A percentile compares a stretch with the other conserved stretches of the same genome.
Conservation (phyloP, 2,888 invertebrate species). For the Gibbula magus region DNA sequence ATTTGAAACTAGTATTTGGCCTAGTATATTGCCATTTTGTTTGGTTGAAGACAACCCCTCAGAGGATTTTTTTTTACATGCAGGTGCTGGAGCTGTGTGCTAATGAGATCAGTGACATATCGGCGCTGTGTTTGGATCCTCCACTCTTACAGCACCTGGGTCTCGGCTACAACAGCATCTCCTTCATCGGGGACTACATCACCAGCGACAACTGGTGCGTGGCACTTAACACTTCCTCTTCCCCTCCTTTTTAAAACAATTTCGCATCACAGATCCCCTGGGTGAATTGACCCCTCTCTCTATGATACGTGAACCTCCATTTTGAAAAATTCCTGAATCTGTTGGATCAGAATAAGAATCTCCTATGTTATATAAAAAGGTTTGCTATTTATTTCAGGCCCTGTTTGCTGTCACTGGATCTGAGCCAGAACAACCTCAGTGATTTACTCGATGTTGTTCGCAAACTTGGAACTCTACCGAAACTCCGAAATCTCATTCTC, state of each 20-base stretch:
- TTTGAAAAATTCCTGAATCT: too few species aligned
- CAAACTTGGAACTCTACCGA: slow-evolving; percentile 68
- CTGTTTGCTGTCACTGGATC: slow-evolving; percentile 69
- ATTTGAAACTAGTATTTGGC: too few species aligned
- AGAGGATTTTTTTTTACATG: too few species aligned
- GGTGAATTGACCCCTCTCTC: too few species aligned
- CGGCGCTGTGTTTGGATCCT: slow-evolving; percentile 65
- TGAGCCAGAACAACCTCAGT: slow-evolving; percentile 72
- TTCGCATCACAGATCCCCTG: too few species aligned
- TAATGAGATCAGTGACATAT: slow-evolving; percentile 70
- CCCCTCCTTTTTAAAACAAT: not conserved
- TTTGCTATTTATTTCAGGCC: slow-evolving; percentile 61
- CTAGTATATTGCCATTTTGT: too few species aligned
- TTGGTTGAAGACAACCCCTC: too few species aligned
- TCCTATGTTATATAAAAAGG: too few species aligned
- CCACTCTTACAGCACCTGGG: slow-evolving; percentile 69
- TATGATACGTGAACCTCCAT: too few species aligned
- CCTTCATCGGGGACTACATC: slow-evolving; percentile 68
- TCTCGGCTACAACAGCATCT: slow-evolving; percentile 69
- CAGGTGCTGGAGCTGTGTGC: slow-evolving; percentile 73
- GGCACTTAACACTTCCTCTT: not conserved
- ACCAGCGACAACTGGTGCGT: slow-evolving; percentile 69
- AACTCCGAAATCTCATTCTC: slow-evolving; percentile 69
- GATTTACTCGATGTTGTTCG: slow-evolving; percentile 69
- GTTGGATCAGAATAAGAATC: not conserved